Conservation (phyloP, 92 coral and sea anemone genomes). For the Phymanthus crucifer region DNA sequence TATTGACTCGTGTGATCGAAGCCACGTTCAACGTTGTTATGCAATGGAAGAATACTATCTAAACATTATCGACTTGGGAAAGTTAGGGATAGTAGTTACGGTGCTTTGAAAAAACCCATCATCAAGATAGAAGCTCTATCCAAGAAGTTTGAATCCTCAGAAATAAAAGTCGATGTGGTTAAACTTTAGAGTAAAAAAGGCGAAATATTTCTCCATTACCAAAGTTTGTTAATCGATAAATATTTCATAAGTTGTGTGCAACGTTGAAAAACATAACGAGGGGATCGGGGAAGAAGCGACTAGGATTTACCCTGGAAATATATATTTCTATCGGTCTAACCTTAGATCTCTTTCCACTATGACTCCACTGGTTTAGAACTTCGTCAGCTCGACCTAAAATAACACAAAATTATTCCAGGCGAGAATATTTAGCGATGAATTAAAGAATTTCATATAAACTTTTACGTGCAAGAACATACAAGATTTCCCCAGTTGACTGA, state of each 20-base stretch:
- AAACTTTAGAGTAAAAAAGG: background rate
- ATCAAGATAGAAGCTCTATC: background rate
- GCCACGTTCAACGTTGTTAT: slow-evolving; percentile 37
- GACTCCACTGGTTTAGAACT: slow-evolving; percentile 68
- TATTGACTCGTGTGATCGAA: slow-evolving; percentile 23
- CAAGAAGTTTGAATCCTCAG: background rate
- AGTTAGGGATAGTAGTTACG: background rate
- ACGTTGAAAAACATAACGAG: slow-evolving; percentile 20
- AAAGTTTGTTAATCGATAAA: slow-evolving; percentile 40
- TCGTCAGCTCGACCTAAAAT: slow-evolving; percentile 65
- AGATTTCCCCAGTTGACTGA: slow-evolving; percentile 21
- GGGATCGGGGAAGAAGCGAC: background rate
- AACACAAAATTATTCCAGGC: background rate
- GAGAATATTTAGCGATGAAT: background rate
- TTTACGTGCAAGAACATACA: slow-evolving; percentile 9
- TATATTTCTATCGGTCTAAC: slow-evolving; percentile 36
- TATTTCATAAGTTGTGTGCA: slow-evolving; percentile 33
- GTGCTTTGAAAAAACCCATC: background rate
- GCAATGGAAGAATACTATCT: slow-evolving; percentile 26
- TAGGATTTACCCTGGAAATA: slow-evolving; percentile 17
- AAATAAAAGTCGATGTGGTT: background rate
- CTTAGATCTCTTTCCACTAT: slow-evolving; percentile 71
- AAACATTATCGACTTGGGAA: background rate
- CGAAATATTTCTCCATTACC: slow-evolving; percentile 16
- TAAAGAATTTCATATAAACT: slow-evolving; percentile 1